Percentiles rank a stretch among this genome's conserved stretches.
Evolutionary conservation across 2,113 vertebrate genomes (phyloP).

Genomic region (Hydropotes inermis): DNA sequence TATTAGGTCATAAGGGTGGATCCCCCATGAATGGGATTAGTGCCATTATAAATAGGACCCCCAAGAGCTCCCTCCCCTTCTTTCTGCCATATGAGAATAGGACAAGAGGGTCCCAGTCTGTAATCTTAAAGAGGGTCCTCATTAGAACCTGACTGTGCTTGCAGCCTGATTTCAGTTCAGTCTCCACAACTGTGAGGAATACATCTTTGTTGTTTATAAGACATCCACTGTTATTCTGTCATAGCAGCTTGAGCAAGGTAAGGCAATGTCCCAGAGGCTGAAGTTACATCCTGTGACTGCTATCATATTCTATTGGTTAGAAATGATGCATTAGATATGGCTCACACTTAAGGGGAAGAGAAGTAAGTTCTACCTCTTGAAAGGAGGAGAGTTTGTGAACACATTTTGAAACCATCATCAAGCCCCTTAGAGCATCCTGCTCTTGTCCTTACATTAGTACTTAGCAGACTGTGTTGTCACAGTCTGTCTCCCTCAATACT

Average conservation of each 20-base stretch:
- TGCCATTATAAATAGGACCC: background rate
- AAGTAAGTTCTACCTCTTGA: background rate
- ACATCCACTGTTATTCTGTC: background rate
- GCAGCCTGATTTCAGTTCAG: background rate
- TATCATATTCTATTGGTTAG: background rate
- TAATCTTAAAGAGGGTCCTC: background rate
- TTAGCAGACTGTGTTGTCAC: background rate
- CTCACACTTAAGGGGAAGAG: background rate
- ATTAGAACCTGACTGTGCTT: too few relatives aligned
- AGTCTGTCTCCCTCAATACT: rapidly evolving
- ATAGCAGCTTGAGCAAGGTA: background rate
- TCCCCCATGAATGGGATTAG: background rate
- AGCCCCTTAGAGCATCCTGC: background rate
- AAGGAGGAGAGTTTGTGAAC: background rate
- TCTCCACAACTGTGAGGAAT: background rate
- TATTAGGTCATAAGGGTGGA: background rate
- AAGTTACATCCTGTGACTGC: background rate
- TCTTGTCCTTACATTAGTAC: background rate
- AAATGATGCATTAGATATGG: background rate
- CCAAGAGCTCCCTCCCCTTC: background rate
- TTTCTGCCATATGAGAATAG: background rate
- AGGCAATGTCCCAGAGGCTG: background rate
- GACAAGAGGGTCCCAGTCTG: background rate
- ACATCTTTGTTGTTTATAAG: background rate
- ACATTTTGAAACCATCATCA: background rate